A percentile compares a stretch with the other conserved stretches of the same genome.
Conservation (phyloP, 2,888 invertebrate species). For the Cynaeus angustus region DNA sequence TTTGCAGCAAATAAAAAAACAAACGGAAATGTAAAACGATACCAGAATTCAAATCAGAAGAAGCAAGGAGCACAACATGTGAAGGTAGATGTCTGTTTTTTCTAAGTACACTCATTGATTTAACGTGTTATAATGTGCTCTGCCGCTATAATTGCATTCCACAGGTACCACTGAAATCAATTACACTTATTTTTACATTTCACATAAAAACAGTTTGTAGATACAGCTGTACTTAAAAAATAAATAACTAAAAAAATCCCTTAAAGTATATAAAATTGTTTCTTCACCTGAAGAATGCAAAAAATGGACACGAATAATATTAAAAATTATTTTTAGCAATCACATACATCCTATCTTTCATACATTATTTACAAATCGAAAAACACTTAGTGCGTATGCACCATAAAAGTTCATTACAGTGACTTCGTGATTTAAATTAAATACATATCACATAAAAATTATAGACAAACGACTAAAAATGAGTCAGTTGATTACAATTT, state of each 20-base stretch:
- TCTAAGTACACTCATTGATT: conserved; percentile 68
- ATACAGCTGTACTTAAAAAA: conserved; percentile 20
- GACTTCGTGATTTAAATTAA: conserved; percentile 49
- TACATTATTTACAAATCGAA: conserved; percentile 66
- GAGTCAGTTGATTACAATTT: conserved; percentile 48
- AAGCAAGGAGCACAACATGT: conserved; percentile 57
- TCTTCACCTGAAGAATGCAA: conserved; percentile 47
- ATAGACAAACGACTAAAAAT: conserved; percentile 51
- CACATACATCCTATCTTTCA: conserved; percentile 57
- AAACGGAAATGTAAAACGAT: conserved; percentile 51
- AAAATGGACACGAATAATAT: conserved; percentile 30
- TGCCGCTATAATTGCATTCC: conserved; percentile 47
- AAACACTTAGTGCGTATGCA: conserved; percentile 49
- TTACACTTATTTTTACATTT: conserved; percentile 20
- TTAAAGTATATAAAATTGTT: conserved; percentile 18
- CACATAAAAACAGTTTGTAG: conserved; percentile 16
- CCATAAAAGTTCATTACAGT: conserved; percentile 48
- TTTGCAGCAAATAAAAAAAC: conserved; percentile 55
- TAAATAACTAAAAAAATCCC: conserved; percentile 46
- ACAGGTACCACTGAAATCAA: conserved; percentile 29
- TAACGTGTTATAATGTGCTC: conserved; percentile 59
- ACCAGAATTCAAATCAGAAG: conserved; percentile 50
- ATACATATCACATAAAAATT: conserved; percentile 53
- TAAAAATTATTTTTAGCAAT: conserved; percentile 49
- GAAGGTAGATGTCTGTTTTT: conserved; percentile 54